A percentile compares a stretch with the other conserved stretches of the same genome.
These are phyloP conservation scores for Sitobion miscanthi DNA, from an alignment of 1,140 invertebrate species.

Conservation along the genomic window DNA sequence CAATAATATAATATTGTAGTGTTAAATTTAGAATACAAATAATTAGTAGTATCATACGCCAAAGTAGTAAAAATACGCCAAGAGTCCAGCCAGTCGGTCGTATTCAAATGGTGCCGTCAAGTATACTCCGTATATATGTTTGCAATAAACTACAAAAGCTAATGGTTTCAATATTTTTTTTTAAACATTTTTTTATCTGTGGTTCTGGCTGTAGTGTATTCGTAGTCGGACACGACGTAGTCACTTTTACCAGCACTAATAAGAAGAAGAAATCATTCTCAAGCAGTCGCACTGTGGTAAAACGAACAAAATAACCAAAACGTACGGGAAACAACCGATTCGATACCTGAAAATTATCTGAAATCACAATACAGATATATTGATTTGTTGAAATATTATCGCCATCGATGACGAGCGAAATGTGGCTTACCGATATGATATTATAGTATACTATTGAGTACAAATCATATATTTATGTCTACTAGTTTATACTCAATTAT, in stretches of 20 bases:
- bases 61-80: not conserved
- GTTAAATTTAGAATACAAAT: not conserved
- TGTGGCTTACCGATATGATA: not conserved
- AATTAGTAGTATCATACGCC: not conserved
- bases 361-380: not conserved
- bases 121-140: not conserved
- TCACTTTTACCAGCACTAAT: not conserved
- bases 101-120: not conserved
- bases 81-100: not conserved
- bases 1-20: not conserved
- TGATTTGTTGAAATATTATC: not conserved
- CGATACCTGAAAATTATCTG: not conserved
- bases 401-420: not conserved
- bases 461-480: not conserved
- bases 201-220: not conserved
- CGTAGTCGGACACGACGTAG: not conserved
- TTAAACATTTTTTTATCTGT: not conserved
- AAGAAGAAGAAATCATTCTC: not conserved
- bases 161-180: conserved; percentile 1
- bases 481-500: not conserved
- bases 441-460: not conserved
- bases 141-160: conserved; percentile 4
- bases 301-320: conserved; percentile 1
- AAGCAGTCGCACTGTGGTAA: not conserved
- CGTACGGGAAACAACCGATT: not conserved